Conservation (phyloP, 2,113 vertebrate species). For the Crotalus helleri region DNA sequence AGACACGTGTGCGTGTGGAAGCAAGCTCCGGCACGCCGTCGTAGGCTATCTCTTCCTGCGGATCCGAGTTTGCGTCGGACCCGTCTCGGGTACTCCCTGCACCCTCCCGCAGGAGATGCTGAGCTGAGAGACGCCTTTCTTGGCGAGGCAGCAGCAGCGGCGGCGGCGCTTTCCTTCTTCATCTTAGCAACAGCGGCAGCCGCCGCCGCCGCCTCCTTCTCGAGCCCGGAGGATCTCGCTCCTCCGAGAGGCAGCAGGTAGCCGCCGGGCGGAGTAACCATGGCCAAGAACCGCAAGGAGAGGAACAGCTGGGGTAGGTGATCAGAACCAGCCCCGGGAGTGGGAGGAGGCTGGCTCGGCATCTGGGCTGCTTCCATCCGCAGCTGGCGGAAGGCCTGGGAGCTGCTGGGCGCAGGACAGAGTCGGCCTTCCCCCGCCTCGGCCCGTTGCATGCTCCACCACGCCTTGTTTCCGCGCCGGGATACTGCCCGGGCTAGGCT, state of each 20-base stretch:
- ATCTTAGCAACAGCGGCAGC: not conserved
- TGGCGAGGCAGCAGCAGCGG: constrained; percentile 1
- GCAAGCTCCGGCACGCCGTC: not conserved
- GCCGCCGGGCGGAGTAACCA: constrained; percentile 50
- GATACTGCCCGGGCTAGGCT: not conserved
- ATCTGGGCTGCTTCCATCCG: not conserved
- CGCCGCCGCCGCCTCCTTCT: not conserved
- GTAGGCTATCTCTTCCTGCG: not conserved
- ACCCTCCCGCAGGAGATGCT: not conserved
- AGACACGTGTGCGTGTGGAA: not conserved
- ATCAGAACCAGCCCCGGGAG: not conserved
- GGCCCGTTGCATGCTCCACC: not conserved
- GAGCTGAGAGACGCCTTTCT: constrained; percentile 59
- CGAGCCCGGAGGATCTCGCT: not conserved
- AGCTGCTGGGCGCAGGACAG: not conserved
- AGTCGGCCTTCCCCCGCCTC: not conserved
- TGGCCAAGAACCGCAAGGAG: constrained; percentile 83
- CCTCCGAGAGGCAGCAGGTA: not conserved
- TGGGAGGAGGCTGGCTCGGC: not conserved
- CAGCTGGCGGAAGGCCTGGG: not conserved
- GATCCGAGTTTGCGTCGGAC: constrained; percentile 13
- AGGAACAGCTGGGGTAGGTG: constrained; percentile 93
- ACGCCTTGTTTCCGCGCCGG: not conserved
- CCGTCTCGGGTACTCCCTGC: not conserved
- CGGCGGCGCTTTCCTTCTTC: not conserved